Evolutionary conservation across 2,888 invertebrate genomes (phyloP), one percentile per base, ranked within the genome.

Genomic region (Callyntrura guangdongensis): DNA sequence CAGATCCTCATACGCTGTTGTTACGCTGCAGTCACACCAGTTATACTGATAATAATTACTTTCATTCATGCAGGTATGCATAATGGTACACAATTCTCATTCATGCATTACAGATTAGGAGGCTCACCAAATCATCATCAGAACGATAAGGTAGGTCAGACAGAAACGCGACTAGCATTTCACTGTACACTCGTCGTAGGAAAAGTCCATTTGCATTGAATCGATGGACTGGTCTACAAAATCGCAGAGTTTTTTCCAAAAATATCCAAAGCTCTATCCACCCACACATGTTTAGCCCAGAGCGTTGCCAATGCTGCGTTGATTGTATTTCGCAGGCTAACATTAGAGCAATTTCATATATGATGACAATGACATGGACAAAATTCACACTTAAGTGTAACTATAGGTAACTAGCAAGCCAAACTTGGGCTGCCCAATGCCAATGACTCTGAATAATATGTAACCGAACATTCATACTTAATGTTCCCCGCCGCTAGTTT

Each of bases 131-230:
- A 36, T 81, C 25, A 67, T 67, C 49, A 79, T 6, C 27, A 17
- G 12, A 61, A 22, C 22, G 36, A 72, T 88, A 88, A 85, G 88
- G 82, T 88, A 88, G 88, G 88, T 88, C 88, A 88, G 27, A 45
- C 36, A 81, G 87, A 88, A 81, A 59, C 53, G 17, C 77, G 20
- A 27, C 14, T 67, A 53, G 22, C 49, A 53, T 56, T 56, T 22
- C 25, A 53, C 22, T 36, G 36, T 36, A 36, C n/a, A n/a, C n/a
- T 2, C 45, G 25, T 77, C 17, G n/a, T 72, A 27, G 17, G 49
- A 53, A 11, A 6, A 79, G 22, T 11, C 8, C 36, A 87, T 87
- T 87, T 81, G 81, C 87, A 87, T 87, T 87, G 79, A 87, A 87
- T 87, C 53, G 77, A 77, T 22, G 27, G n/a, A 82, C 17, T 61